phyloP scores from a whole-genome alignment of 2,797 vertebrate species.

The Streptopelia turtur region DNA sequence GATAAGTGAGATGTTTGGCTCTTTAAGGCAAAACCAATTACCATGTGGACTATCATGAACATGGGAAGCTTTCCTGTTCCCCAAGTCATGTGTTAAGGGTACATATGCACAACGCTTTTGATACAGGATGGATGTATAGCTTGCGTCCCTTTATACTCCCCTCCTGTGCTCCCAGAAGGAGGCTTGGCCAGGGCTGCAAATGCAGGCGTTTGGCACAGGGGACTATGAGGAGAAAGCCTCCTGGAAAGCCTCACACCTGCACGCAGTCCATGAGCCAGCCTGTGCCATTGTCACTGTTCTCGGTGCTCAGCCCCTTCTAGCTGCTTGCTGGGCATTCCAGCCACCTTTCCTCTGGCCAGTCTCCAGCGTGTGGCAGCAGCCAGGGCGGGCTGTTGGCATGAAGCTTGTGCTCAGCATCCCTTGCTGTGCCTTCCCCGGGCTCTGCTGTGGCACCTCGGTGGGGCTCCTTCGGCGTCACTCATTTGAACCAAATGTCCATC shows the following conservation, averaged over 20 bases:
- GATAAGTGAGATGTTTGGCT: neutral
- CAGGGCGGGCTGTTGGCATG: neutral
- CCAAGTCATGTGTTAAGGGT: neutral
- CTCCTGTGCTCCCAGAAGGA: neutral
- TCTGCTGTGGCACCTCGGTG: rapidly evolving
- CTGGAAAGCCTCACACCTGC: neutral
- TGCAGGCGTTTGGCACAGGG: neutral
- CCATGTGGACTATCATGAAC: rapidly evolving
- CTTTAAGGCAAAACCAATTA: neutral
- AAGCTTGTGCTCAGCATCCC: neutral
- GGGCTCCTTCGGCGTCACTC: neutral
- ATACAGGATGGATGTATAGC: neutral
- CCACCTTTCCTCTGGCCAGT: neutral
- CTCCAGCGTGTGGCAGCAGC: neutral
- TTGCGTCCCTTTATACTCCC: neutral
- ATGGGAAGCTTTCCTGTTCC: neutral
- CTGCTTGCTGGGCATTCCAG: neutral
- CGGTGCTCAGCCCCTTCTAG: neutral
- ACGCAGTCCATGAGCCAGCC: rapidly evolving
- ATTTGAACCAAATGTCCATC: neutral
- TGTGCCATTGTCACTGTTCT: neutral
- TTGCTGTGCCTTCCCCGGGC: neutral
- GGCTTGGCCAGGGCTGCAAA: neutral
- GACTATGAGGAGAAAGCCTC: neutral
- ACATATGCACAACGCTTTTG: neutral